These are phyloP conservation scores for Erannis defoliaria DNA, from an alignment of 2,888 invertebrate species.

Conservation along the genomic window DNA sequence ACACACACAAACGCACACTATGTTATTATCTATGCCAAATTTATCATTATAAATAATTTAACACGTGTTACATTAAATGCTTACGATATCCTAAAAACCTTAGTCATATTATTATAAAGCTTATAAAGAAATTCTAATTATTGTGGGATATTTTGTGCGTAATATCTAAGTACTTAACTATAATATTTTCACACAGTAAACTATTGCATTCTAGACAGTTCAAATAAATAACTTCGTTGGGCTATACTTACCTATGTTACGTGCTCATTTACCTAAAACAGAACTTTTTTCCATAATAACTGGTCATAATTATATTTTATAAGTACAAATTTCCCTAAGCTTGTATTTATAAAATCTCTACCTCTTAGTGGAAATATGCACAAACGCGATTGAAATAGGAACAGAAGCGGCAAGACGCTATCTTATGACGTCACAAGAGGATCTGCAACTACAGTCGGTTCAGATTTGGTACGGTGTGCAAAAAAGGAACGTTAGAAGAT, in stretches of 20 bases:
- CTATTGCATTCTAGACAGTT: slow-evolving; percentile 14
- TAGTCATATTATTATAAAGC: slow-evolving; percentile 30
- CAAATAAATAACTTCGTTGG: slow-evolving; percentile 22
- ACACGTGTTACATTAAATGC: slow-evolving; percentile 6
- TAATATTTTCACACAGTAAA: slow-evolving; percentile 1
- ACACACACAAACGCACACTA: slow-evolving; percentile 1
- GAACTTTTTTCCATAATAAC: neutral
- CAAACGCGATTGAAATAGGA: too few species aligned
- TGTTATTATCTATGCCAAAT: neutral
- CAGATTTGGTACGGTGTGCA: too few species aligned
- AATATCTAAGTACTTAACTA: slow-evolving; percentile 20
- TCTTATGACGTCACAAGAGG: too few species aligned
- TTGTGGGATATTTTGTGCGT: slow-evolving; percentile 57
- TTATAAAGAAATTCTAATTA: slow-evolving; percentile 40
- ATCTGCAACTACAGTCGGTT: too few species aligned
- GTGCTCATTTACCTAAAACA: neutral
- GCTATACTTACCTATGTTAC: slow-evolving; percentile 1
- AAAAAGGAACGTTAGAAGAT: too few species aligned
- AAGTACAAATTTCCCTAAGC: too few species aligned
- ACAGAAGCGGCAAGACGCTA: too few species aligned
- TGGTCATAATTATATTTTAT: too few species aligned
- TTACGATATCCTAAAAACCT: neutral
- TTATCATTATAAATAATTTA: slow-evolving; percentile 2
- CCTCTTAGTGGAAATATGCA: too few species aligned
- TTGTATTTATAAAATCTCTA: too few species aligned